A percentile compares a stretch with the other conserved stretches of the same genome.
Conservation (phyloP, 2,113 vertebrate species). For the Leucoraja erinaceus region DNA sequence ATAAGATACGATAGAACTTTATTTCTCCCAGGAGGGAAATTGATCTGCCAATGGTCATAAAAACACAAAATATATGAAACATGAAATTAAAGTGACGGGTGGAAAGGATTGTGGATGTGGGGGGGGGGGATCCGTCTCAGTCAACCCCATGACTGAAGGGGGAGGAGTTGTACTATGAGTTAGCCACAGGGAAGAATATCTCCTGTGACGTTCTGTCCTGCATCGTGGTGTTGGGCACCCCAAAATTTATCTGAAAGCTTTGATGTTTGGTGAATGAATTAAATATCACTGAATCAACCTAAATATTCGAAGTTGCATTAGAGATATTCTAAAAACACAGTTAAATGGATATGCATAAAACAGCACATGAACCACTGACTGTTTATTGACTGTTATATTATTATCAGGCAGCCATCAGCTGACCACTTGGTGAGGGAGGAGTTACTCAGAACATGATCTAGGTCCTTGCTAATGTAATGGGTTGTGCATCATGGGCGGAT, state of each 20-base stretch:
- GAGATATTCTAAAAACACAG: background rate
- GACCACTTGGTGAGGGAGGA: background rate
- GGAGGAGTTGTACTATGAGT: too few relatives aligned
- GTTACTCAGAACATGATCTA: background rate
- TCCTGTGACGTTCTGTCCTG: too few relatives aligned
- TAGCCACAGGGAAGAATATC: too few relatives aligned
- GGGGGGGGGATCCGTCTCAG: too few relatives aligned
- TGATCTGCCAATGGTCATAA: too few relatives aligned
- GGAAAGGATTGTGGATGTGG: too few relatives aligned
- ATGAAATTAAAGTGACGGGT: too few relatives aligned
- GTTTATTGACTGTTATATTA: background rate
- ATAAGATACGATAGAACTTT: too few relatives aligned
- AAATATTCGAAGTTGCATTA: background rate
- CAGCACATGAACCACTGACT: background rate
- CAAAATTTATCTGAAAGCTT: conserved; percentile 15
- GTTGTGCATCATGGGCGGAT: too few relatives aligned
- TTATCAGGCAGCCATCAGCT: background rate
- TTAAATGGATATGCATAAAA: background rate
- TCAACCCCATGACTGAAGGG: too few relatives aligned
- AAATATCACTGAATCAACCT: background rate
- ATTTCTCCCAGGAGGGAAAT: too few relatives aligned
- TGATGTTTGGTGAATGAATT: background rate
- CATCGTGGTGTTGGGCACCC: background rate
- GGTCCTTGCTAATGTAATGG: background rate
- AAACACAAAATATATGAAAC: too few relatives aligned